Base-by-base conservation (phyloP, 2,113 vertebrate genomes). In the Protobothrops flavoviridis region DNA sequence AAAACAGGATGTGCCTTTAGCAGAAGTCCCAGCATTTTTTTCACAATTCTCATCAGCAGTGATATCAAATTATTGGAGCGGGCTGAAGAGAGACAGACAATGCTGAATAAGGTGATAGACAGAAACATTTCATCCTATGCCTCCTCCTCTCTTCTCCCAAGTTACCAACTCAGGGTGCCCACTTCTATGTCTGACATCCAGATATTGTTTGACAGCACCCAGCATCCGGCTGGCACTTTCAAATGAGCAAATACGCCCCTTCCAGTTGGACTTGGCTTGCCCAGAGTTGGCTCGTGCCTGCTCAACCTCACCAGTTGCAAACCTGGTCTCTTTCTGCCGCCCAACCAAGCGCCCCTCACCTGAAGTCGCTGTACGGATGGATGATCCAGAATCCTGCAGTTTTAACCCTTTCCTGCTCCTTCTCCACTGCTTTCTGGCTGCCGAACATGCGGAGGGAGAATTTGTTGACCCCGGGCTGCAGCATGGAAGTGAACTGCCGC, bases 381-480 rank as follows among this genome's bases (percentile, higher is more conserved):
- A 99, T 99, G 97, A 99, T 99, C 99, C 99, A 99, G 98, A 99
- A 99, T 96, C 99, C 99, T 96, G 99, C 99, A 97, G 99, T 99
- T 97, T 99, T 99, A 96, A 99, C 99, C 98, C 99, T 97, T 97
- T 99, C 99, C 96, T 99, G 99, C 96, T 99, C 99, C 95, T 99
- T 99, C 98, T 99, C 99, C 98, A 99, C 99, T 91, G 99, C 99
- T 98, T 99, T 99, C 98, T 99, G 99, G 97, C 99, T 99, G 95
- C 99, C 99, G 95, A 99, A 99, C 99, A 99, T 99, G 94, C 99
- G 98, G 96, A 99, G 98, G 92, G 99, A 99, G 98, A 99, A 99
- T 99, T 99, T 99, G 98, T 99, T 99, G 97, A 99, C 99, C 94
- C 99, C 99, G 91, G 99, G 99, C 98, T 99, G 99, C 98, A 99